Percentiles rank a stretch among this genome's conserved stretches.
Conservation (phyloP, 1,140 invertebrate genomes). For the Lasioglossum baleicum region DNA sequence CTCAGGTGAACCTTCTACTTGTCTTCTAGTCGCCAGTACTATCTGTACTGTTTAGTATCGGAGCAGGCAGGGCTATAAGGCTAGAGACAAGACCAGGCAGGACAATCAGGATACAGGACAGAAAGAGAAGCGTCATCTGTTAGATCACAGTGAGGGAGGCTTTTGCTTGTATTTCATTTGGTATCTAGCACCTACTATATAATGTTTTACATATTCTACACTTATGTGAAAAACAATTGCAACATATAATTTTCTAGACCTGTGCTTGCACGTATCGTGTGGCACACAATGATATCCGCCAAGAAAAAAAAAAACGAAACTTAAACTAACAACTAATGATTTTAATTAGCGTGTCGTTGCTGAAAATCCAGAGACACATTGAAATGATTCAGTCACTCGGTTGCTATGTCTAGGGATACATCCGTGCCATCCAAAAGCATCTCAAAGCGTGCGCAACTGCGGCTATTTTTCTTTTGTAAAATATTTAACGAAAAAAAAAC, state of each 20-base stretch:
- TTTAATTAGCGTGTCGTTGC: conserved; percentile 18
- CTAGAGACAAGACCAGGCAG: conserved; percentile 72
- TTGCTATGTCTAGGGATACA: conserved; percentile 40
- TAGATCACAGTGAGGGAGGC: conserved; percentile 74
- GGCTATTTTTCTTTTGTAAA: conserved; percentile 17
- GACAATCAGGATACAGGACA: conserved; percentile 75
- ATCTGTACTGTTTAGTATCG: conserved; percentile 78
- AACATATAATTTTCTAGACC: conserved; percentile 53
- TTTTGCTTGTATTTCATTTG: conserved; percentile 70
- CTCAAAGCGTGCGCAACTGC: conserved; percentile 21
- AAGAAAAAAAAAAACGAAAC: conserved; percentile 6
- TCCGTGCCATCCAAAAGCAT: conserved; percentile 46
- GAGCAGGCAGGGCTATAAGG: conserved; percentile 78
- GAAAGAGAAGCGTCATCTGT: conserved; percentile 72
- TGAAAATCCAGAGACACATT: conserved; percentile 13
- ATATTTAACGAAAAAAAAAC: background rate
- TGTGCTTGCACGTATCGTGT: conserved; percentile 41
- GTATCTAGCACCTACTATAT: conserved; percentile 67
- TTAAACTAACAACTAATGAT: conserved; percentile 5
- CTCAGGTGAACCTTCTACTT: conserved; percentile 80
- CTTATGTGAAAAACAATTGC: conserved; percentile 46
- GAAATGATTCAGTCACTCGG: conserved; percentile 8
- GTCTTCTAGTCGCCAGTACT: conserved; percentile 80
- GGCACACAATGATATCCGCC: conserved; percentile 32
- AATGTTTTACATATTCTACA: conserved; percentile 60